Evolutionary conservation across 2,113 vertebrate species (phyloP).

Genomic region (Grammomys dolichurus): DNA sequence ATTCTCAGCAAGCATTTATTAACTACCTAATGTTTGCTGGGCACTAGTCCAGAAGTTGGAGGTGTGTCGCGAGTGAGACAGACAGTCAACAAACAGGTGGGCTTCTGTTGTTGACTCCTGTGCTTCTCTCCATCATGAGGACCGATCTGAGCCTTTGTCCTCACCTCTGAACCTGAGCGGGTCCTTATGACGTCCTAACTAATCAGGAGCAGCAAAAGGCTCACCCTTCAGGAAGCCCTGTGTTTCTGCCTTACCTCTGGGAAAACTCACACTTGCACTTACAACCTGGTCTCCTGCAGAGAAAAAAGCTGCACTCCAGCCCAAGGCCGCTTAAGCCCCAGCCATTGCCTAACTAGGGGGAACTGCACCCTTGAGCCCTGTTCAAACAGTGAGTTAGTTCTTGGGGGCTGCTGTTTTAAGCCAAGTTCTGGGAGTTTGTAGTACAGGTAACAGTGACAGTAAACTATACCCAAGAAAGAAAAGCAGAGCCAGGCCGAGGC

Average conservation of each 20-base stretch:
- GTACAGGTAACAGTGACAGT: neutral
- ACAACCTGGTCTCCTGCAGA: neutral
- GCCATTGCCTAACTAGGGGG: neutral
- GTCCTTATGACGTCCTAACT: neutral
- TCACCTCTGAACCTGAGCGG: neutral
- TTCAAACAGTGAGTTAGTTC: neutral
- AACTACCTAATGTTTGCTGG: neutral
- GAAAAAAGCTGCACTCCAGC: neutral
- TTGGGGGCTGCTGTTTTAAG: neutral
- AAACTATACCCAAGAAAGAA: neutral
- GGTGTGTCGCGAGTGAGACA: rapidly evolving
- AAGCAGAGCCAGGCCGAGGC: no score
- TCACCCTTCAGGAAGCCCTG: neutral
- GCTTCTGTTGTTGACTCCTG: neutral
- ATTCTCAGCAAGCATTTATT: neutral
- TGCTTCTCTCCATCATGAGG: neutral
- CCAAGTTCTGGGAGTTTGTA: neutral
- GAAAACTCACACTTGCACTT: neutral
- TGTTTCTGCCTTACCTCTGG: neutral
- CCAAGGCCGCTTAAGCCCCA: neutral
- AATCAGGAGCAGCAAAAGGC: neutral
- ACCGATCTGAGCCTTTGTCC: neutral
- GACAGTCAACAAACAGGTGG: neutral
- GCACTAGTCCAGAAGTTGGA: neutral
- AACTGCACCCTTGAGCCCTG: neutral